Evolutionary conservation across 2,888 invertebrate species (phyloP).

Genomic region (Augochlorella aurata): DNA sequence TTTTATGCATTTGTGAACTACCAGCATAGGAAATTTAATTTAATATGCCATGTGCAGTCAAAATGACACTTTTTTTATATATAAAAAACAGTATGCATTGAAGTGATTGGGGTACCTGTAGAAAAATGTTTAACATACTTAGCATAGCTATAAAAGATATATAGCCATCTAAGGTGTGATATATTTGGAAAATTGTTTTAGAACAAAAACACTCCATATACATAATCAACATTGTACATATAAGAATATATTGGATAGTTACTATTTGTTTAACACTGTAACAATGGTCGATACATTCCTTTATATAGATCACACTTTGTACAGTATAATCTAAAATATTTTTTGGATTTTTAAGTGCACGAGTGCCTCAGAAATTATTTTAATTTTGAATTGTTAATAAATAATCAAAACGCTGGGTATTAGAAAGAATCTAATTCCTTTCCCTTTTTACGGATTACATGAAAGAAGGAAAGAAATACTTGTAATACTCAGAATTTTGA

Average conservation of each 20-base stretch:
- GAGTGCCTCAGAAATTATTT: slow-evolving; percentile 35
- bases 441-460: slow-evolving; percentile 13
- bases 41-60: slow-evolving; percentile 41
- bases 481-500: slow-evolving; percentile 24
- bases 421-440: slow-evolving; percentile 5
- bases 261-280: slow-evolving; percentile 56
- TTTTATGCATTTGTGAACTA: slow-evolving; percentile 44
- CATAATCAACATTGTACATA: slow-evolving; percentile 66
- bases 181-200: slow-evolving; percentile 47
- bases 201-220: slow-evolving; percentile 54
- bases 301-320: slow-evolving; percentile 34
- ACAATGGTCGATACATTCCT: slow-evolving; percentile 64
- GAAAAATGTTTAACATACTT: slow-evolving; percentile 40
- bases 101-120: slow-evolving; percentile 49
- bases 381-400: slow-evolving; percentile 32
- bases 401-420: slow-evolving; percentile 22
- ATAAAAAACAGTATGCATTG: slow-evolving; percentile 39
- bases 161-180: slow-evolving; percentile 45
- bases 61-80: slow-evolving; percentile 47
- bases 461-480: slow-evolving; percentile 17
- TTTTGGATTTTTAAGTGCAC: slow-evolving; percentile 32
- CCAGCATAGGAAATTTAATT: slow-evolving; percentile 36
- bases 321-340: slow-evolving; percentile 36
- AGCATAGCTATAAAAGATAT: slow-evolving; percentile 37
- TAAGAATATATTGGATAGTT: slow-evolving; percentile 50